phyloP scores from a whole-genome alignment of 30 jellyfish, hydroid and myxozoan genomes.

The Sanderia malayensis region DNA sequence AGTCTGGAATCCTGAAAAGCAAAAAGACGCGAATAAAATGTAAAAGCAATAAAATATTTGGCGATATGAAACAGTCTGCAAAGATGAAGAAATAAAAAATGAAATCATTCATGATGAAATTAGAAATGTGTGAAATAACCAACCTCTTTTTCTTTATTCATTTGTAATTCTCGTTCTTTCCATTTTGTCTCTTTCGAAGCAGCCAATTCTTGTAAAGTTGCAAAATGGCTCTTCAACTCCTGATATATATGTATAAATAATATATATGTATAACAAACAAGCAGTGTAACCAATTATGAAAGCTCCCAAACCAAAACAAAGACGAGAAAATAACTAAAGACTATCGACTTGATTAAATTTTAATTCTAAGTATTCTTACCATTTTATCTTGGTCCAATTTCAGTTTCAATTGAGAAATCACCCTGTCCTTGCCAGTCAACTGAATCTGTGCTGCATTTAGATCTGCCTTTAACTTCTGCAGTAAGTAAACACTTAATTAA shows the following conservation, averaged over 20 bases:
- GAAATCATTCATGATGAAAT: neutral
- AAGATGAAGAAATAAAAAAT: neutral
- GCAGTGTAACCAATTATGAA: too few relatives aligned
- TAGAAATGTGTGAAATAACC: too few relatives aligned
- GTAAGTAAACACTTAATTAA: constrained; percentile 1
- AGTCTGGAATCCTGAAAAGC: constrained; percentile 44
- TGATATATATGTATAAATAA: too few relatives aligned
- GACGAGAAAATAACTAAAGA: too few relatives aligned
- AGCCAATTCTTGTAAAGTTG: constrained; percentile 51
- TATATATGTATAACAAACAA: too few relatives aligned
- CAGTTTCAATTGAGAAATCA: constrained; percentile 31
- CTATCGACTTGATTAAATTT: too few relatives aligned
- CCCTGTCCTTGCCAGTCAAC: constrained; percentile 37
- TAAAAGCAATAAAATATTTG: too few relatives aligned
- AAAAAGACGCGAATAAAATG: too few relatives aligned
- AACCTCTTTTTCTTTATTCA: constrained; percentile 67
- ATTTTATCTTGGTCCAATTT: constrained; percentile 44
- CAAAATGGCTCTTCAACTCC: constrained; percentile 59
- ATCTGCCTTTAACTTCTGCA: constrained; percentile 53
- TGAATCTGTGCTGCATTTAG: constrained; percentile 31
- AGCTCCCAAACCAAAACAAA: too few relatives aligned
- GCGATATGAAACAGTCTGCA: too few relatives aligned
- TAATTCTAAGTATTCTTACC: constrained; percentile 24
- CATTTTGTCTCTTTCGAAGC: constrained; percentile 55
- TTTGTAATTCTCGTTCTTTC: constrained; percentile 65